Evolutionary conservation across 1,140 invertebrate genomes (phyloP), one percentile per base, ranked within the genome.

Genomic region (Triops longicaudatus): DNA sequence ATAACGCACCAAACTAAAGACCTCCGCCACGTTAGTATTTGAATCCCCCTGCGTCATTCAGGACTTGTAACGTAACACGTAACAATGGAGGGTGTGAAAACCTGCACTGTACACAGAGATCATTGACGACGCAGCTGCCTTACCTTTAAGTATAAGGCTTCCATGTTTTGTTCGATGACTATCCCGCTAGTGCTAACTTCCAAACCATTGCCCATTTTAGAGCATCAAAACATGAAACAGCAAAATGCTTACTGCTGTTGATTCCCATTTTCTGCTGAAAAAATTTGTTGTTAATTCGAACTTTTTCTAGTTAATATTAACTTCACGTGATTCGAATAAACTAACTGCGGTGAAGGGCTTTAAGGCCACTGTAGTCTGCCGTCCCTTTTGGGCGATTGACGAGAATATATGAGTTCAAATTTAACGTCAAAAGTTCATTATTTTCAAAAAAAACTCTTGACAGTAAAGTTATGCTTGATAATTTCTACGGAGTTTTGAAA

Each of bases 21-120:
- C 50, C 50, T 63, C 50, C 50, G 22, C 31, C 50, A 63, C 50
- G 50, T 63, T 63, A 22, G 10, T 63, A 37, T 37, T 7, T 22
- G 50, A 22, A 63, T 22, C 50, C 50, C 50, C 50, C 31, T 37
- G 31, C 31, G 31, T 7, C 50, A 63, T 63, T 63, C 50, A 63
- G 22, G 14, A 63, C 17, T 63, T 63, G 50, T 63, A 63, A 63
- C 50, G 50, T 63, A 63, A 63, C 50, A 63, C 50, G 50, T 63
- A 63, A 63, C 50, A 63, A 63, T 63, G 17, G 50, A 22, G 50
- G 50, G 50, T 63, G 50, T 63, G 22, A 22, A 63, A 63, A 63
- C 50, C 50, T 63, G 50, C 17, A 22, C 50, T 63, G 50, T 63
- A 22, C 50, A 63, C 50, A n/a, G 50, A 63, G 50, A 63, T 63